Percentiles rank a stretch among this genome's conserved stretches.
Conservation (phyloP, 2,888 invertebrate genomes). For the Agriopis leucophaearia region DNA sequence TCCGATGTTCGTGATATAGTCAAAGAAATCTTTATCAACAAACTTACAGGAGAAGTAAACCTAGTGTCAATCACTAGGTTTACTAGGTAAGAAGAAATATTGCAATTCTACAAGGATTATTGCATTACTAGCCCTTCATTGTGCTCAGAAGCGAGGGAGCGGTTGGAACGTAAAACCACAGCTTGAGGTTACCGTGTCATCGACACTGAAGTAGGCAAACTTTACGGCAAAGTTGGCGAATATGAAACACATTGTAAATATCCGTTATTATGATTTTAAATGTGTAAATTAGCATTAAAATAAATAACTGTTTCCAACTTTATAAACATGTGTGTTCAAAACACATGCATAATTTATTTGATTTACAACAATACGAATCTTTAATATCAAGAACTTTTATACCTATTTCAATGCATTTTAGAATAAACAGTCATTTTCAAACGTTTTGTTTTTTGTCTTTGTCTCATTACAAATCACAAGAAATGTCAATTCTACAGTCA, state of each 20-base stretch:
- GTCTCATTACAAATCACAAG: too few species aligned
- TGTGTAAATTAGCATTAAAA: background rate
- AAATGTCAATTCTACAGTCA: too few species aligned
- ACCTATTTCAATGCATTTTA: background rate
- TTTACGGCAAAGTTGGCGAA: constrained; percentile 1
- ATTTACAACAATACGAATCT: constrained; percentile 2
- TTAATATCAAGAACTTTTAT: background rate
- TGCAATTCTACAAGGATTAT: constrained; percentile 19
- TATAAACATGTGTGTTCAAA: constrained; percentile 1
- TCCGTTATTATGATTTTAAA: constrained; percentile 10
- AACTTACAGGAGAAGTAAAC: background rate
- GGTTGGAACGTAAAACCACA: constrained; percentile 45
- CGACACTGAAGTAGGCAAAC: constrained; percentile 40
- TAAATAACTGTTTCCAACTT: constrained; percentile 2
- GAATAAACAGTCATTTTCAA: background rate
- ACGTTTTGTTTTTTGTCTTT: too few species aligned
- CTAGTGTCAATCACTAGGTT: too few species aligned
- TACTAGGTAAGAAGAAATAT: background rate
- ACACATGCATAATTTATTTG: constrained; percentile 5
- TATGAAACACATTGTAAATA: constrained; percentile 10
- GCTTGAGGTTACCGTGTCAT: constrained; percentile 41
- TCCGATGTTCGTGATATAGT: background rate
- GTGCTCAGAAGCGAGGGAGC: constrained; percentile 29
- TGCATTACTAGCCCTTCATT: constrained; percentile 23
- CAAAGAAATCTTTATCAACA: background rate